phyloP scores from a whole-genome alignment of 2,888 invertebrate species.

The Plagiodera versicolora region DNA sequence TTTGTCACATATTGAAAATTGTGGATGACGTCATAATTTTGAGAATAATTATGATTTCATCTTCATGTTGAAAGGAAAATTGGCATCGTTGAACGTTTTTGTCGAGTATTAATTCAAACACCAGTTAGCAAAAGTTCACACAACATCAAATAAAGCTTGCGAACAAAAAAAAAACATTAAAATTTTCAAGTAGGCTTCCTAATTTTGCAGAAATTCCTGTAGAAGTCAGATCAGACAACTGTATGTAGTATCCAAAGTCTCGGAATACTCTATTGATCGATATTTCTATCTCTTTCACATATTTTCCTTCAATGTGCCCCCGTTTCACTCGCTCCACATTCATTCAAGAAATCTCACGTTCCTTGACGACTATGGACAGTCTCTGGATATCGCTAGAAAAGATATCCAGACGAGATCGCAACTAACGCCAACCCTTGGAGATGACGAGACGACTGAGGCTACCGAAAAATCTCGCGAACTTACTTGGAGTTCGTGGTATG shows the following conservation, averaged over 20 bases:
- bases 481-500: constrained; percentile 16
- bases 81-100: too few species aligned
- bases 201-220: background rate
- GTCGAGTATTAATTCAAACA: too few species aligned
- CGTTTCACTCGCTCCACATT: constrained; percentile 39
- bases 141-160: too few species aligned
- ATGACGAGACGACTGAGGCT: background rate
- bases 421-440: too few species aligned
- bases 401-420: too few species aligned
- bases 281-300: constrained; percentile 45
- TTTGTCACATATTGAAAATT: too few species aligned
- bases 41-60: too few species aligned
- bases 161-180: too few species aligned
- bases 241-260: constrained; percentile 30
- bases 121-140: too few species aligned
- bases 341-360: constrained; percentile 43
- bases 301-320: constrained; percentile 40
- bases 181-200: background rate
- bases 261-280: constrained; percentile 49
- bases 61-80: too few species aligned
- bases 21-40: too few species aligned
- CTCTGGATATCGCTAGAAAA: background rate
- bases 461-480: background rate
- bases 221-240: constrained; percentile 18
- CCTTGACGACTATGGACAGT: constrained; percentile 15